Percentiles rank a stretch among this genome's conserved stretches.
Conservation (phyloP, 2,888 invertebrate species). For the Pristionchus japonicus region DNA sequence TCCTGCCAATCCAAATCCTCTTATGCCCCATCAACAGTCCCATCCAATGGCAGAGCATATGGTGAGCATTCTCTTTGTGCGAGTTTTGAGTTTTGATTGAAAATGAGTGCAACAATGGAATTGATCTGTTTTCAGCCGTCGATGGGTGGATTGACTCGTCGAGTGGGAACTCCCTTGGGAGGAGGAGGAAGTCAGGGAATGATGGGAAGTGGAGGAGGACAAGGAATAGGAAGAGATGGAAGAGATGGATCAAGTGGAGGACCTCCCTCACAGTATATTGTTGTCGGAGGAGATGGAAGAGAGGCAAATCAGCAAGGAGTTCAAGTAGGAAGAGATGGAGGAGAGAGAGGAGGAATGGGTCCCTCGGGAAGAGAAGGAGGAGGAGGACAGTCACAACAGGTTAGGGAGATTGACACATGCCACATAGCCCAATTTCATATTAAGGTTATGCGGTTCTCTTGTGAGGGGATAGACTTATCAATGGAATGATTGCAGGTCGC, state of each 20-base stretch:
- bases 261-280: neutral
- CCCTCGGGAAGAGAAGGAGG: neutral
- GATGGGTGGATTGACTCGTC: neutral
- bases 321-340: neutral
- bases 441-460: too few relatives aligned
- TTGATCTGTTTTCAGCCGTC: neutral
- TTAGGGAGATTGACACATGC: neutral
- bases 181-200: neutral
- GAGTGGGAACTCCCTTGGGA: conserved; percentile 8
- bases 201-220: neutral
- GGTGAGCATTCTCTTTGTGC: neutral
- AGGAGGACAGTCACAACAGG: neutral
- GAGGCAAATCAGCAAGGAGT: neutral
- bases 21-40: neutral
- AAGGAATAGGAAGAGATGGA: neutral
- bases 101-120: too few relatives aligned
- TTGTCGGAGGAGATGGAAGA: neutral
- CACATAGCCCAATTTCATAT: too few relatives aligned
- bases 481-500: neutral
- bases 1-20: neutral
- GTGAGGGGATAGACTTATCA: neutral
- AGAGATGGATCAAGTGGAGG: neutral
- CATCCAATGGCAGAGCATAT: conserved; percentile 11
- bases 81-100: too few relatives aligned
- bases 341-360: too few relatives aligned